Percentiles rank a stretch among this genome's conserved stretches.
Conservation (phyloP, 2,888 invertebrate genomes). For the Fragum sueziense region DNA sequence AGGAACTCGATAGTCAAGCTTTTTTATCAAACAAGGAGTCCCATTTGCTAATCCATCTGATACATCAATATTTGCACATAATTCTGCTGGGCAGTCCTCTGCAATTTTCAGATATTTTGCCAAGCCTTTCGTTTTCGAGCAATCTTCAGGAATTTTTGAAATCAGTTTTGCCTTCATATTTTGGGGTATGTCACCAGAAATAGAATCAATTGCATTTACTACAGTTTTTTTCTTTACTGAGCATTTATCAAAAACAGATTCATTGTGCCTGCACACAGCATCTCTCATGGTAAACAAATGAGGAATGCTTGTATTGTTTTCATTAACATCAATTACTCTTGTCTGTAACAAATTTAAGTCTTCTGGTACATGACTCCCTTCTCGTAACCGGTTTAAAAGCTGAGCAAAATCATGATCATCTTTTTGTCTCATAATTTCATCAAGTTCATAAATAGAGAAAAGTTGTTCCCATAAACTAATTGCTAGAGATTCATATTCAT, state of each 20-base stretch:
- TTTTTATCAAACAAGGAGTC: slow-evolving; percentile 39
- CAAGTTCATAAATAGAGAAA: slow-evolving; percentile 20
- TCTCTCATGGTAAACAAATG: slow-evolving; percentile 41
- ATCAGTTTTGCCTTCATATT: slow-evolving; percentile 25
- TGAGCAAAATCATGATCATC: slow-evolving; percentile 56
- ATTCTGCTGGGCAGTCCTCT: slow-evolving; percentile 31
- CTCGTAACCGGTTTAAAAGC: slow-evolving; percentile 54
- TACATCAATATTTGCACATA: slow-evolving; percentile 45
- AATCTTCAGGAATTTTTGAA: slow-evolving; percentile 40
- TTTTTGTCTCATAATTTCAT: slow-evolving; percentile 59
- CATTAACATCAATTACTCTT: background rate
- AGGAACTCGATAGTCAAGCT: slow-evolving; percentile 30
- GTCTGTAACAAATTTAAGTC: slow-evolving; percentile 34
- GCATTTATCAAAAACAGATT: slow-evolving; percentile 4
- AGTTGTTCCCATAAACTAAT: slow-evolving; percentile 11
- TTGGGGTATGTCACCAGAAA: slow-evolving; percentile 29
- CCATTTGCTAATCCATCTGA: slow-evolving; percentile 60
- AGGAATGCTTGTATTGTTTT: slow-evolving; percentile 6
- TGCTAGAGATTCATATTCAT: background rate
- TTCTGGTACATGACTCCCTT: slow-evolving; percentile 38
- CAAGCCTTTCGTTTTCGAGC: slow-evolving; percentile 34
- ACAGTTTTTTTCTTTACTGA: slow-evolving; percentile 12
- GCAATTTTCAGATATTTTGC: background rate
- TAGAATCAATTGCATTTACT: slow-evolving; percentile 36
- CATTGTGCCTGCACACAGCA: slow-evolving; percentile 7